phyloP scores from a whole-genome alignment of 64 coral and sea anemone species.

The Montipora efflorescens region DNA sequence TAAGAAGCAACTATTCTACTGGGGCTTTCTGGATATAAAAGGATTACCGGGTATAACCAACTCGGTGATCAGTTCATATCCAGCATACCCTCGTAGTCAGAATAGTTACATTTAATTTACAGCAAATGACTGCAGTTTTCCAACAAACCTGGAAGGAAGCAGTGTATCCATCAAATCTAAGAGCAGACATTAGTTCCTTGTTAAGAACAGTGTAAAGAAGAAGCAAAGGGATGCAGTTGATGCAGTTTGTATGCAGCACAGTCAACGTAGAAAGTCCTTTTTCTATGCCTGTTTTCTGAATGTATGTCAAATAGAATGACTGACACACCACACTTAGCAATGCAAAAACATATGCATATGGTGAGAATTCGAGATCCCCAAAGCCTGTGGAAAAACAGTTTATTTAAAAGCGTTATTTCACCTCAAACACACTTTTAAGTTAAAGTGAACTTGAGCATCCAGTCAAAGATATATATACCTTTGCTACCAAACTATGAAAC shows the following conservation, averaged over 20 bases:
- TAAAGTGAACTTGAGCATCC: too few species aligned
- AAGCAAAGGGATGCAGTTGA: conserved; percentile 81
- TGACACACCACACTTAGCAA: conserved; percentile 72
- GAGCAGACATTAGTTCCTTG: conserved; percentile 41
- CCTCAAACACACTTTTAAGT: too few species aligned
- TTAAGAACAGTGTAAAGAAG: conserved; percentile 55
- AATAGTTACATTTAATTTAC: too few species aligned
- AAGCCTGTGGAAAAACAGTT: conserved; percentile 36
- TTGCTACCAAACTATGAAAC: too few species aligned
- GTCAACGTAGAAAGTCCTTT: conserved; percentile 64
- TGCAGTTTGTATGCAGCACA: conserved; percentile 73
- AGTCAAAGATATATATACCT: too few species aligned
- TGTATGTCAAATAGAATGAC: conserved; percentile 72
- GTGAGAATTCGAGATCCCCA: conserved; percentile 70
- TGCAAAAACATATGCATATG: conserved; percentile 66
- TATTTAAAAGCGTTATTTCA: too few species aligned
- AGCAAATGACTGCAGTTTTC: background rate
- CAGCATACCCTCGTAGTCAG: too few species aligned
- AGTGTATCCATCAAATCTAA: conserved; percentile 13
- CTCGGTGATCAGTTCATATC: too few species aligned
- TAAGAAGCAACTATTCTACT: too few species aligned
- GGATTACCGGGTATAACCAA: too few species aligned
- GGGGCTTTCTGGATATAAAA: too few species aligned
- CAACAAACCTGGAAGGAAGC: conserved; percentile 64
- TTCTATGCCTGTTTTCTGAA: conserved; percentile 76